These are phyloP conservation scores for Bolborhynchus lineola DNA, from an alignment of 2,113 vertebrate species.

Conservation along the genomic window DNA sequence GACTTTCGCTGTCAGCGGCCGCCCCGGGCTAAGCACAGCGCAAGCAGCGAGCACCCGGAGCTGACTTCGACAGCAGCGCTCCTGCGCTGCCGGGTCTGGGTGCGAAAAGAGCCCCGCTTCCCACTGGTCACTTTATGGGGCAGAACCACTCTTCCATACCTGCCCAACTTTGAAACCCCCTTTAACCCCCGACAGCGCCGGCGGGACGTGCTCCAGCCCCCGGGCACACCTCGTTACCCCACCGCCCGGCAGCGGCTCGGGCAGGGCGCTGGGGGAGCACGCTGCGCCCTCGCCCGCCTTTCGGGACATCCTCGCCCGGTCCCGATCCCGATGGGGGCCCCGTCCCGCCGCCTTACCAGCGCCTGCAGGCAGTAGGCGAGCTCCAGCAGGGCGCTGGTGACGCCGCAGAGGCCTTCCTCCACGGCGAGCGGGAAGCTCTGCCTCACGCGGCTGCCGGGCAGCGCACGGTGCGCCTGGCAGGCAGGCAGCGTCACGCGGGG, in stretches of 20 bases:
- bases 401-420: conserved; percentile 78
- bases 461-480: conserved; percentile 56
- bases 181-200: background rate
- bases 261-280: accelerated
- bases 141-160: background rate
- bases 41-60: background rate
- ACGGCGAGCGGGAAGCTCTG: conserved; percentile 70
- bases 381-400: conserved; percentile 71
- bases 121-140: background rate
- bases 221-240: background rate
- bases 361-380: conserved; percentile 72
- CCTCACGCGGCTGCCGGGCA: conserved; percentile 32
- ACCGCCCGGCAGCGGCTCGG: background rate
- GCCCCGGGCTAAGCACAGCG: too few relatives aligned
- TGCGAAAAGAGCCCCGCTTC: accelerated
- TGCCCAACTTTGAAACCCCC: background rate
- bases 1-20: background rate
- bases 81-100: background rate
- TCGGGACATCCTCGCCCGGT: background rate
- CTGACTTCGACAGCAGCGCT: background rate
- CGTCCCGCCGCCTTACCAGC: conserved; percentile 67
- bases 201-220: background rate
- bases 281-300: background rate
- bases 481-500: conserved; percentile 62
- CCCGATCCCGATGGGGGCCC: too few relatives aligned